Evolutionary conservation across 2,888 invertebrate species (phyloP), one percentile per base, ranked within the genome.

Genomic region (Orchesella flavescens): DNA sequence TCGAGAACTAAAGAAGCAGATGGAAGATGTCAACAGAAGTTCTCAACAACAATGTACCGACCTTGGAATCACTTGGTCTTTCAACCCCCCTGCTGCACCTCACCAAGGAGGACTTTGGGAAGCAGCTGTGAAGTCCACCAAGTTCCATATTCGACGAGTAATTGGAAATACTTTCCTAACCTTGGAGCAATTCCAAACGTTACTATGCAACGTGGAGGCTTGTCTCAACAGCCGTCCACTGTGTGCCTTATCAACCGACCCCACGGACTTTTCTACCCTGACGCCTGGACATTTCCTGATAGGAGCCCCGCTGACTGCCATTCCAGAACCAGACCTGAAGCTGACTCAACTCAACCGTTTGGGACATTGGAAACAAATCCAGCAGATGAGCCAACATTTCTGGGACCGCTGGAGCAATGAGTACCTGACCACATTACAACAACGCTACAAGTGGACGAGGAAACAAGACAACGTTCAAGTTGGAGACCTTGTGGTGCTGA

Each of bases 91-190:
- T 1, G 78, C 82, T 19, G 87, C 89, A 2, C 89, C 89, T 1
- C 89, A 90, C 78, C 89, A 89, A 59, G 89, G 90, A 7, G 89
- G 89, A 2, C 71, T 89, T 9, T 90, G 89, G 89, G 89, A 90
- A 77, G 88, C 89, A 5, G 89, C 88, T 3, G 89, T 90, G 0
- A 89, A 89, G n/a, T 15, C 23, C 1, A 63, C 88, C 1, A 90
- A 90, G 84, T 87, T 43, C 21, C 79, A 89, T 21, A 84, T 89
- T 0, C 63, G 89, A 3, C 88, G 89, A 0, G 84, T 87, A 1
- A 24, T 85, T 10, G 85, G 68, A 4, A 59, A 1, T 7, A 12
- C 88, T 0, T 78, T 88, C 0, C 24, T 89, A 0, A 89, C 89
- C 0, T 89, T 84, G 65, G 89, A 90, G 76, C 89, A 90, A 69